These are phyloP conservation scores for Tetragonula carbonaria DNA, from an alignment of 2,888 invertebrate genomes.

Conservation along the genomic window DNA sequence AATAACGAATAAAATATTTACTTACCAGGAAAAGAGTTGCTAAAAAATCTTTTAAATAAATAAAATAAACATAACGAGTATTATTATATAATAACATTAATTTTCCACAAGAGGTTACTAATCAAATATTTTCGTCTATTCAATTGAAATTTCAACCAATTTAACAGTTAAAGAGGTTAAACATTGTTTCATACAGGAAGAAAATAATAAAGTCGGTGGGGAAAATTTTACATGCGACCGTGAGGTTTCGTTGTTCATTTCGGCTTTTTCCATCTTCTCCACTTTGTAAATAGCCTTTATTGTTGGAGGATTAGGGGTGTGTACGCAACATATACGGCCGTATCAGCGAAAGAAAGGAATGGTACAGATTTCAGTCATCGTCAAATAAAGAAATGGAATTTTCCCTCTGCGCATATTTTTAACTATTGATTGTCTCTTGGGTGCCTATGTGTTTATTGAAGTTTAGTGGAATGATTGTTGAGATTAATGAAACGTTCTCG, in stretches of 20 bases:
- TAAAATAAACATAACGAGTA: too few species aligned
- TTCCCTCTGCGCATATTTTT: background rate
- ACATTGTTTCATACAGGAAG: background rate
- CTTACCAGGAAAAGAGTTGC: too few species aligned
- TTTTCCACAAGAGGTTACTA: too few species aligned
- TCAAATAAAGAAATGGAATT: constrained; percentile 9
- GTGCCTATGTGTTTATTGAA: background rate
- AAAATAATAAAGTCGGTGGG: background rate
- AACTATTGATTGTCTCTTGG: background rate
- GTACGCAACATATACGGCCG: background rate
- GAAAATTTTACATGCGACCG: background rate
- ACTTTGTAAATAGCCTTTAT: constrained; percentile 12
- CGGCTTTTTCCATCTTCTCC: constrained; percentile 9
- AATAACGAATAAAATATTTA: too few species aligned
- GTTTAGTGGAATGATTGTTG: background rate
- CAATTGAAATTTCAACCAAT: too few species aligned
- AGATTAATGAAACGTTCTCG: background rate
- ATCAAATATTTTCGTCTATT: too few species aligned
- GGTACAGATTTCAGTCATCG: background rate
- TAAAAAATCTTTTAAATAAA: too few species aligned
- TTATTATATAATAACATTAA: too few species aligned
- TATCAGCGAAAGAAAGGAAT: constrained; percentile 3
- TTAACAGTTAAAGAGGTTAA: too few species aligned
- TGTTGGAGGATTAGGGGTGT: constrained; percentile 3
- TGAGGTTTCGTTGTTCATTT: background rate